Conservation (phyloP, 2,113 vertebrate species). For the Entomyzon cyanotis region DNA sequence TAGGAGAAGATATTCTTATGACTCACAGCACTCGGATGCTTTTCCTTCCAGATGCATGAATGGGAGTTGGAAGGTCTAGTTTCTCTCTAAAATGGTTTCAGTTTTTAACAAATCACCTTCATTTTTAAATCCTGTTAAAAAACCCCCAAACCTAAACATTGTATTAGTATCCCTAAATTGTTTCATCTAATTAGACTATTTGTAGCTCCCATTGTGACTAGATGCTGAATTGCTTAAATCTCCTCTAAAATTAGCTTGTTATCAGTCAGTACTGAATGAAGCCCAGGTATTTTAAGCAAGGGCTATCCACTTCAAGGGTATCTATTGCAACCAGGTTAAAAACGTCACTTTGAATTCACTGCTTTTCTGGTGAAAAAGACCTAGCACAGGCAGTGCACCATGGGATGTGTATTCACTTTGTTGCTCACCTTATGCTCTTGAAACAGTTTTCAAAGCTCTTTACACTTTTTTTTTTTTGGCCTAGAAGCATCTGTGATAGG, state of each 20-base stretch:
- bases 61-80: background rate
- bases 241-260: background rate
- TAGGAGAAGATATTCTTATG: background rate
- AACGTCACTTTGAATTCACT: background rate
- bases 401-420: background rate
- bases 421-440: background rate
- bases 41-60: background rate
- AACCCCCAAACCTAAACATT: background rate
- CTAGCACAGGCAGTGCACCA: background rate
- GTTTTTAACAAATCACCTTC: background rate
- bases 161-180: background rate
- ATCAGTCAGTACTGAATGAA: background rate
- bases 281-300: background rate
- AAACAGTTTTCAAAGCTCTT: background rate
- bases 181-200: background rate
- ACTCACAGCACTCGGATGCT: background rate
- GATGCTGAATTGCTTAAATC: background rate
- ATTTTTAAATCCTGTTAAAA: background rate
- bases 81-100: background rate
- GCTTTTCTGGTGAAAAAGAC: background rate
- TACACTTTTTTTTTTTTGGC: background rate
- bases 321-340: background rate
- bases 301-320: background rate
- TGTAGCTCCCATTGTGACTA: background rate
- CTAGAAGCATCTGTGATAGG: background rate